Evolutionary conservation across 2,888 invertebrate species (phyloP), one percentile per base, ranked within the genome.

Genomic region (Pristionchus fissidentatus): DNA sequence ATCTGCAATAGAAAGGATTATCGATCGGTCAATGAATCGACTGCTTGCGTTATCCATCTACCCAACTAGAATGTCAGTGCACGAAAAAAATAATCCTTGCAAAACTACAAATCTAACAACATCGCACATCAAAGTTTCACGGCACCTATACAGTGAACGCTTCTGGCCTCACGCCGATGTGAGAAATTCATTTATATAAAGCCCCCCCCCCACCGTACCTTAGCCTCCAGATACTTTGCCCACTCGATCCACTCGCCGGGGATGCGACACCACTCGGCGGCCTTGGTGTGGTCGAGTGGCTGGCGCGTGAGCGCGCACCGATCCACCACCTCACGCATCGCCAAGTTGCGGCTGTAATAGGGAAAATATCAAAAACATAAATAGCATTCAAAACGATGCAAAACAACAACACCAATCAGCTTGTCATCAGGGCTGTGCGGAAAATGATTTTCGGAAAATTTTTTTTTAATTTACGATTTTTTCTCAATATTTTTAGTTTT

Each of bases 211-310:
- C 52, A 80, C 80, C 79, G 57, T 35, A 86, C 86, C 85, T 86
- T 86, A 22, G 86, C 86, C 46, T 80, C 83, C 26, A 87, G 75
- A 73, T 70, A 87, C 62, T 87, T 86, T n/a, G 88, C 86, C 22
- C 85, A 83, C 29, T 87, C 87, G 32, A 88, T 86, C 88, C 87
- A 88, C 75, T 85, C 77, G 29, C 66, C 35, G 32, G 88, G 85
- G 43, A 88, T n/a, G 26, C 70, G 38, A 35, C 46, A 49, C 66
- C 70, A 29, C 52, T 82, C 82, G 57, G 46, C n/a, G 13, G 38
- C 70, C 46, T 41, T 66, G 22, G 22, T 8, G 70, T 70, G 32
- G 38, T 82, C 82, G 13, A 82, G 32, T n/a, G 70, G 49, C 46
- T 35, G 49, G 15, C 70, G 29, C 52, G 26, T 46, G 32, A 82